Percentiles rank a stretch among this genome's conserved stretches.
Conservation (phyloP, 2,113 vertebrate species). For the Struthidea cinerea region DNA sequence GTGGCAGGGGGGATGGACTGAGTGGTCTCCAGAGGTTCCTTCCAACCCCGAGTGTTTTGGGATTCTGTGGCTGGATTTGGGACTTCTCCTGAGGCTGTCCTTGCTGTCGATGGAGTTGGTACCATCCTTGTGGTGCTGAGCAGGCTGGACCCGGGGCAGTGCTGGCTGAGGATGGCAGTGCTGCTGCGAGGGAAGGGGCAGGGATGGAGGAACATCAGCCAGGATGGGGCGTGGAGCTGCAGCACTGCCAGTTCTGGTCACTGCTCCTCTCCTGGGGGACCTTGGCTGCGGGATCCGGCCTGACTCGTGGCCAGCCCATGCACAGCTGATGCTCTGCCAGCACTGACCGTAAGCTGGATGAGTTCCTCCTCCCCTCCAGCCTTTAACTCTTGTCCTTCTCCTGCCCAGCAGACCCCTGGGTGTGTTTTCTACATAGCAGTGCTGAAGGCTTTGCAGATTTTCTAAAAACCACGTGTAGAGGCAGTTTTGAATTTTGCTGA, state of each 20-base stretch:
- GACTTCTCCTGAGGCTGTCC: background rate
- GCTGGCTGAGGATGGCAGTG: background rate
- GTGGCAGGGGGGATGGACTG: background rate
- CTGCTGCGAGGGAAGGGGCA: background rate
- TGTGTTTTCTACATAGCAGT: fast-evolving
- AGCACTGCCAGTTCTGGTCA: background rate
- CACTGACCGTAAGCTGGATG: background rate
- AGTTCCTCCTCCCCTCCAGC: background rate
- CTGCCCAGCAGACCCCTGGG: background rate
- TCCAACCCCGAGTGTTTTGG: background rate
- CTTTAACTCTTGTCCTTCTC: background rate
- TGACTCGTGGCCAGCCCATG: background rate
- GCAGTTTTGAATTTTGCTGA: background rate
- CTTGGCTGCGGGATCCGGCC: fast-evolving
- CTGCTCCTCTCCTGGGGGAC: background rate
- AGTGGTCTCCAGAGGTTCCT: background rate
- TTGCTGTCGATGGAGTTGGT: fast-evolving
- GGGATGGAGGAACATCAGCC: background rate
- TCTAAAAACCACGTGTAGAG: fast-evolving
- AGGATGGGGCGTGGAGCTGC: background rate
- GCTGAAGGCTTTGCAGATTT: background rate
- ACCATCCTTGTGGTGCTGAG: background rate
- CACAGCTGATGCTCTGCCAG: background rate
- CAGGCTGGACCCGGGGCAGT: background rate
- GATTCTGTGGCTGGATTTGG: background rate